Conservation (phyloP, 1,140 invertebrate species). For the Octopus sinensis region DNA sequence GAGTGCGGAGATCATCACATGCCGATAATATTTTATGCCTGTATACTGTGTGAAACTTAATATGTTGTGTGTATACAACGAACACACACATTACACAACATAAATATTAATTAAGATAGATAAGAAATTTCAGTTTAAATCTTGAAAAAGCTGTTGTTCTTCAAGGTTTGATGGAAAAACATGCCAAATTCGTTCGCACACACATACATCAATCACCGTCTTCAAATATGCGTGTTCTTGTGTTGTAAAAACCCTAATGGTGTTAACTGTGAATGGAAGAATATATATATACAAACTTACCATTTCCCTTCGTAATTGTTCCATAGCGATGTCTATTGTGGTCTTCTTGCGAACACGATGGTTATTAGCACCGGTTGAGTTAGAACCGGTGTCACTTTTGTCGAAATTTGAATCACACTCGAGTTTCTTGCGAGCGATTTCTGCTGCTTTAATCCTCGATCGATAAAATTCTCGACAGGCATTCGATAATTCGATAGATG, state of each 20-base stretch:
- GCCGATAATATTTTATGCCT: too few species aligned
- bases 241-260: neutral
- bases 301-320: conserved; percentile 40
- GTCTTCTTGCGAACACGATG: conserved; percentile 25
- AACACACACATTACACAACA: too few species aligned
- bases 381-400: conserved; percentile 6
- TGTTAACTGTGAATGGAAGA: neutral
- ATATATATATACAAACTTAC: conserved; percentile 25
- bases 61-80: too few species aligned
- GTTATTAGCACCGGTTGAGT: neutral
- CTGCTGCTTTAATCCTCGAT: conserved; percentile 37
- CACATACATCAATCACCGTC: neutral
- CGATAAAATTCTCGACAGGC: conserved; percentile 43
- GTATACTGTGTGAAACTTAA: too few species aligned
- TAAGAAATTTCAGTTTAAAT: too few species aligned
- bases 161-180: too few species aligned
- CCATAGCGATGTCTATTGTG: conserved; percentile 38
- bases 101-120: too few species aligned
- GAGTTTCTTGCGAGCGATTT: conserved; percentile 17
- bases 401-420: neutral
- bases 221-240: neutral
- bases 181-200: neutral
- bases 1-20: too few species aligned
- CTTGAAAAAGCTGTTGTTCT: too few species aligned
- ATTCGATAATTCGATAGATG: conserved; percentile 46